A percentile compares a stretch with the other conserved stretches of the same genome.
These are phyloP conservation scores for Rhinichthys osculus DNA, from an alignment of 2,797 vertebrate genomes.

Conservation along the genomic window DNA sequence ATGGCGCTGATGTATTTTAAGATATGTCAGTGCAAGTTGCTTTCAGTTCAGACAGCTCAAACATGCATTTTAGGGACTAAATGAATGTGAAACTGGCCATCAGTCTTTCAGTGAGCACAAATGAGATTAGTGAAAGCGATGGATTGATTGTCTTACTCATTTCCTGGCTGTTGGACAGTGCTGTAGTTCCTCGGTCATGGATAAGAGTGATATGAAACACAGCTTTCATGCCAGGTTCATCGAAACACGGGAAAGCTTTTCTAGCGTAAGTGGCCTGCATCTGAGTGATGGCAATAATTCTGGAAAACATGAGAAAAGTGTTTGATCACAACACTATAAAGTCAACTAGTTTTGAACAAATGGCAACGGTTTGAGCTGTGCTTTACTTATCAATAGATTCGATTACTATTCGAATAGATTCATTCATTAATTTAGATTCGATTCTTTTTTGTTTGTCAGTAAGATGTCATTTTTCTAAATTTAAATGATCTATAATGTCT, in stretches of 20 bases:
- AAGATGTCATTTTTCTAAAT: neutral
- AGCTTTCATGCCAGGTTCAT: conserved; percentile 95
- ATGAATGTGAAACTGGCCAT: no score
- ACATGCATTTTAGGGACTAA: no score
- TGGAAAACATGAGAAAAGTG: conserved; percentile 67
- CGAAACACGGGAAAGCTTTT: conserved; percentile 94
- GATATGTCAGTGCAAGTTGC: no score
- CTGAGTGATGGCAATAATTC: conserved; percentile 92
- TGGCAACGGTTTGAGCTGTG: neutral
- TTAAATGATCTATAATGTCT: neutral
- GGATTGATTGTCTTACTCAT: conserved; percentile 71
- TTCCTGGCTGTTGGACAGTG: conserved; percentile 87
- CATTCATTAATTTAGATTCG: neutral
- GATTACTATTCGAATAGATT: no score
- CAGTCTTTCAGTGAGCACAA: neutral
- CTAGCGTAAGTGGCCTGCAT: conserved; percentile 90
- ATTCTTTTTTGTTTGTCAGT: neutral
- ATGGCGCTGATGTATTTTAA: no score
- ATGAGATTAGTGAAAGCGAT: neutral
- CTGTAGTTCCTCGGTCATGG: conserved; percentile 65
- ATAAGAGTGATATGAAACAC: conserved; percentile 83
- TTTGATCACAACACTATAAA: neutral
- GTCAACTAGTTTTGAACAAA: neutral
- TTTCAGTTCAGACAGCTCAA: no score
- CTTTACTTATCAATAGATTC: neutral